Base-by-base conservation (phyloP, 2,797 vertebrate species). In the Sebastes wilsoni region DNA sequence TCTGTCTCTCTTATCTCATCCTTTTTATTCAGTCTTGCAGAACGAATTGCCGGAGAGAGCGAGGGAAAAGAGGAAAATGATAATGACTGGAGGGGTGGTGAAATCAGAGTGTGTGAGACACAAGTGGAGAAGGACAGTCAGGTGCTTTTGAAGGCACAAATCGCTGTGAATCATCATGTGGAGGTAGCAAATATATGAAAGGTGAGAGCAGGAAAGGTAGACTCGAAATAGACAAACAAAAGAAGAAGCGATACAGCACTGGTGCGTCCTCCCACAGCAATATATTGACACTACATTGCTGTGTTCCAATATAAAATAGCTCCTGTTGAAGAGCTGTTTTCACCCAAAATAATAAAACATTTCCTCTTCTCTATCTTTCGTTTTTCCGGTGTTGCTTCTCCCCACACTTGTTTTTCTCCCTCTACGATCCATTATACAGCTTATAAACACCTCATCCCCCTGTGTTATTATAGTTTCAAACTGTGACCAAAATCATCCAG, bases 151-250 rank as follows among this genome's bases (percentile, higher is more conserved):
- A 84, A 67, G 64, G 60, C 72, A 78, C 60, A 80, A 46, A 82
- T 74, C 3, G 22, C 20, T 66, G 55, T 86, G 87, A 88, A 81
- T 86, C 75, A 59, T 80, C 38, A 11, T 71, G 66, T 78, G 59
- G 55, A 61, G 23, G 46, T 23, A 46, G 74, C 2, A 62, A 52
- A 75, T 23, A 28, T 25, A 67, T 30, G 54, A 56, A 55, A 52
- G 65, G 38, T 2, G 42, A 32, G 36, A 66, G 56, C 38, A 25
- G 70, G 16, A 62, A 62, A 75, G 28, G 54, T 54, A 11, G 20
- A 38, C 14, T 55, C 7, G 65, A 81, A 70, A 71, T 66, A 60
- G 60, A 56, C 64, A 42, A 72, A 79, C 58, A 75, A 60, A 65
- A 60, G 58, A 38, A 60, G 54, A 75, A 72, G 67, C 16, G 4